Evolutionary conservation across 1,140 invertebrate genomes (phyloP), one percentile per base, ranked within the genome.

Genomic region (Ips nitidus): DNA sequence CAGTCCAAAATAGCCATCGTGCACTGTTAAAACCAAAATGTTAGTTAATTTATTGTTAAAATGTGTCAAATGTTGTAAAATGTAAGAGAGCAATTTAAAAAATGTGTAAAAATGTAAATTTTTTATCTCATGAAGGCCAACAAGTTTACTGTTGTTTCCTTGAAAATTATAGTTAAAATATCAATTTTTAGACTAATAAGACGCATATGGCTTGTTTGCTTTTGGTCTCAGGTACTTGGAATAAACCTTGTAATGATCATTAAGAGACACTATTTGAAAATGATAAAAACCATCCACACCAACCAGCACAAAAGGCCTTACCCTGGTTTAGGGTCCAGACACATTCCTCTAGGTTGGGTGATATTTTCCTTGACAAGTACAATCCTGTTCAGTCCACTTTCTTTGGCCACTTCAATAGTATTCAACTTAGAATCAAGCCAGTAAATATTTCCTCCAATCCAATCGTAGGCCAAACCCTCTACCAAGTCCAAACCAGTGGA

Each of bases 401-500:
- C 89, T 57, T 88, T 91, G 0, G 93, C 87, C 0, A 98, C 96
- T 82, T 98, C 95, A 39, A 99, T 93, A 0, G 93, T 95, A 77
- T 97, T 95, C 2, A 98, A 80, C 71, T 94, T 90, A 4, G 94
- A 97, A 81, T 98, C 97, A 39, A 98, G 83, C 96, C 96, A 98
- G 79, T 99, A 99, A 0, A 99, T 82, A 80, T 98, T 98, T 38
- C 90, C 88, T 0, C 88, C 94, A 36, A 99, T 89, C 97, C 97
- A 99, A 81, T 99, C 97, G 72, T 97, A 96, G 1, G 96, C 95
- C 6, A 99, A 80, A 0, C 95, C 96, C 85, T 98, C 95, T 0
- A 98, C 94, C 2, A 98, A 81, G 80, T 97, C 95, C 37, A 98
- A 81, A 1, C 97, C 96, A 41, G 88, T 93, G 0, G 89, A 90